A percentile compares a stretch with the other conserved stretches of the same genome.
These are phyloP conservation scores for Panthera leo DNA, from an alignment of 2,113 vertebrate genomes.

Conservation along the genomic window DNA sequence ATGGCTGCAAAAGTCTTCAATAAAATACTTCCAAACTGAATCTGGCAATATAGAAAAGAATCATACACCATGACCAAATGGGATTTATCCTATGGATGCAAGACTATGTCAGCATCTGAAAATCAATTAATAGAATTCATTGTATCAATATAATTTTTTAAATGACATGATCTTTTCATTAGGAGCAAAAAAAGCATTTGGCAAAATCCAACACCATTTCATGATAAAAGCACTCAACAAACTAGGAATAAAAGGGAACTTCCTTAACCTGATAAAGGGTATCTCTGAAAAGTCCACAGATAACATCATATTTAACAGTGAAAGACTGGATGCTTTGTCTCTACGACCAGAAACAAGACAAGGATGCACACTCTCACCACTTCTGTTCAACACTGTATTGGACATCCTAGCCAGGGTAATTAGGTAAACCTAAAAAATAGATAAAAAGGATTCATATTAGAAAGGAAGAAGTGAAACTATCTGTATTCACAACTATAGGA, in stretches of 20 bases:
- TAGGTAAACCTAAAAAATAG: not conserved
- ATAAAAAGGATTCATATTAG: not conserved
- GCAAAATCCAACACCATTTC: not conserved
- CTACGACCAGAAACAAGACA: not conserved
- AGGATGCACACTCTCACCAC: not conserved
- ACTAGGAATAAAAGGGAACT: not conserved
- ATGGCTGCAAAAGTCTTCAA: not conserved
- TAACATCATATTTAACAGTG: not conserved
- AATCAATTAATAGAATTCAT: not conserved
- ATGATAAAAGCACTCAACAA: not conserved
- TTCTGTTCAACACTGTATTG: not conserved
- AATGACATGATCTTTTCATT: not conserved
- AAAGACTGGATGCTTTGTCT: not conserved
- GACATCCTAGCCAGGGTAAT: not conserved
- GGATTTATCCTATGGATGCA: not conserved
- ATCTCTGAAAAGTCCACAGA: not conserved
- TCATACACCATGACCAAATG: not conserved
- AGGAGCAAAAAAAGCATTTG: not conserved
- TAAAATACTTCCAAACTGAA: not conserved
- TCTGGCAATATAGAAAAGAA: not conserved
- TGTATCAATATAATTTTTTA: not conserved
- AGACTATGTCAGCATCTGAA: not conserved
- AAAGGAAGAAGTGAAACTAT: not conserved
- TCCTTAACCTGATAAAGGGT: not conserved
- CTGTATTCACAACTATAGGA: not conserved